These are phyloP conservation scores for Ichneumoninae sp. DNA, from an alignment of 2,888 invertebrate species.

Conservation along the genomic window DNA sequence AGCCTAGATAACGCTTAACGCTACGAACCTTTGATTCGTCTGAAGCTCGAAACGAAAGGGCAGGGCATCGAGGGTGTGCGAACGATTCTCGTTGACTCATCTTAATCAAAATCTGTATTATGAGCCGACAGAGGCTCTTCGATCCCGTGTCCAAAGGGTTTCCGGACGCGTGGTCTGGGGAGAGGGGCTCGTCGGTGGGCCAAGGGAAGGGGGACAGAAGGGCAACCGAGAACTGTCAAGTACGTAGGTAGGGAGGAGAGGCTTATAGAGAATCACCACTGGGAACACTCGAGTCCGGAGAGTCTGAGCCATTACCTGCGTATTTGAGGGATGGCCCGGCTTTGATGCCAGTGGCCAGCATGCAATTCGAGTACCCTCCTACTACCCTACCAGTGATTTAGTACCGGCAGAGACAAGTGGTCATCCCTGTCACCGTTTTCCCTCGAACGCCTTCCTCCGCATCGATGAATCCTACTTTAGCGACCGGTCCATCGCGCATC, in stretches of 20 bases:
- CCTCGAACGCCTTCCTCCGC: conserved; percentile 24
- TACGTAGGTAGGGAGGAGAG: conserved; percentile 47
- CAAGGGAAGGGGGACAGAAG: conserved; percentile 9
- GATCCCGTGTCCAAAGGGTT: conserved; percentile 47
- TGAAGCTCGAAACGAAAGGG: conserved; percentile 11
- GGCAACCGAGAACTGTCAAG: conserved; percentile 56
- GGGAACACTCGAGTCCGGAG: conserved; percentile 69
- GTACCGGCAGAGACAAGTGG: conserved; percentile 68
- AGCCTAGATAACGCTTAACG: too few relatives aligned
- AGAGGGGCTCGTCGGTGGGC: conserved; percentile 34
- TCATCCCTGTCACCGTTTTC: conserved; percentile 60
- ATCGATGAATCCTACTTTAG: conserved; percentile 6
- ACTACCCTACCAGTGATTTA: conserved; percentile 74
- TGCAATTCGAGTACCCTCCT: conserved; percentile 74
- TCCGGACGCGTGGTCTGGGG: conserved; percentile 44
- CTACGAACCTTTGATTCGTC: conserved; percentile 48
- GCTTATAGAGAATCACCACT: conserved; percentile 51
- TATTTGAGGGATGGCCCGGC: conserved; percentile 78
- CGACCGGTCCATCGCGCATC: not conserved
- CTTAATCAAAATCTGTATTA: conserved; percentile 73
- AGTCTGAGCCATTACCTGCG: conserved; percentile 79
- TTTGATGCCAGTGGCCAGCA: conserved; percentile 78
- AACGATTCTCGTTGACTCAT: conserved; percentile 66
- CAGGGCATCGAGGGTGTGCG: not conserved
- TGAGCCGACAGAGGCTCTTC: conserved; percentile 40